These are phyloP conservation scores for Leontocebus nigricollis DNA, from an alignment of 2,797 vertebrate species.

Conservation along the genomic window DNA sequence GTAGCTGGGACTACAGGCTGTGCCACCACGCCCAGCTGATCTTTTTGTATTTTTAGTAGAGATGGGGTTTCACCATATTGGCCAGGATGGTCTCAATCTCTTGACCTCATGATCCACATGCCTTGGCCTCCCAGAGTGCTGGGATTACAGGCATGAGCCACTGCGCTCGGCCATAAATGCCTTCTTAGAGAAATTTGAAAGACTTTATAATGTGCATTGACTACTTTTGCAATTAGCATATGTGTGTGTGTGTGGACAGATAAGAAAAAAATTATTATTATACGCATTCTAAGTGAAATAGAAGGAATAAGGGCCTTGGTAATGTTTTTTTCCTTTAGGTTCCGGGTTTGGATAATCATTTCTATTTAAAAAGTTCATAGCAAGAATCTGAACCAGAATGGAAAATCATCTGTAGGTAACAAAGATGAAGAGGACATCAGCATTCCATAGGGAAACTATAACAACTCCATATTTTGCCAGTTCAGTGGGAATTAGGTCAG, in stretches of 20 bases:
- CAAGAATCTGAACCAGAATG: background rate
- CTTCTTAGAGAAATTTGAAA: background rate
- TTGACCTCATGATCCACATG: no score
- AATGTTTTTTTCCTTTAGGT: background rate
- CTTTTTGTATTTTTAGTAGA: no score
- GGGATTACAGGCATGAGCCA: no score
- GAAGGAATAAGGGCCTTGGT: background rate
- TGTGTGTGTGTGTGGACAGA: background rate
- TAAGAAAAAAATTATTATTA: background rate
- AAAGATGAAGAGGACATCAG: background rate
- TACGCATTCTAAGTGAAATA: background rate
- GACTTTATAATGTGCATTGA: background rate
- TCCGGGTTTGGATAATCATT: background rate
- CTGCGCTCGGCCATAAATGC: no score
- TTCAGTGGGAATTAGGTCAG: background rate
- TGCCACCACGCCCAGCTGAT: no score
- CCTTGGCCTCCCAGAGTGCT: no score
- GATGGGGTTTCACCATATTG: no score
- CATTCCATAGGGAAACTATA: background rate
- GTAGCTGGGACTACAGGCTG: no score
- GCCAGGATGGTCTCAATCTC: no score
- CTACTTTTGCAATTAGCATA: background rate
- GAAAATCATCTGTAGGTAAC: slow-evolving; percentile 3
- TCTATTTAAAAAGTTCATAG: background rate
- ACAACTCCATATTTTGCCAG: background rate